phyloP scores from a whole-genome alignment of 2,113 vertebrate species.

The Antechinus flavipes region DNA sequence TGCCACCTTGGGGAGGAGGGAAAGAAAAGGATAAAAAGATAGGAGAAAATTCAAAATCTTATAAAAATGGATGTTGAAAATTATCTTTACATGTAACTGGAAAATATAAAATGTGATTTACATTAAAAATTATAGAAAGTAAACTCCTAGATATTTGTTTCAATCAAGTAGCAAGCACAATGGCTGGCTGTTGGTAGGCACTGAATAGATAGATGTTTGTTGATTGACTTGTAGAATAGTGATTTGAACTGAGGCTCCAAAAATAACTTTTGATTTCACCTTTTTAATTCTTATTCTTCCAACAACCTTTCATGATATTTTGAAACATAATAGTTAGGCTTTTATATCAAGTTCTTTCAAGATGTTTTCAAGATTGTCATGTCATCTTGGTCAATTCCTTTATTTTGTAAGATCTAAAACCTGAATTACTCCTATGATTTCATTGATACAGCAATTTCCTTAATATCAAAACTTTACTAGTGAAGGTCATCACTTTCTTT shows the following conservation, averaged over 20 bases:
- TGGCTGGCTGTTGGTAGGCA: background rate
- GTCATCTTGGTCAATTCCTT: background rate
- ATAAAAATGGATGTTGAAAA: too few relatives aligned
- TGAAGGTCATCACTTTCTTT: background rate
- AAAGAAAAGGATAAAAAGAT: too few relatives aligned
- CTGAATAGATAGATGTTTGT: background rate
- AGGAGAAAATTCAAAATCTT: too few relatives aligned
- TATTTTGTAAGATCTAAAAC: background rate
- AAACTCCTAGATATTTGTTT: background rate
- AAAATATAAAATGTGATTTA: too few relatives aligned
- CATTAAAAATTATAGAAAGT: background rate
- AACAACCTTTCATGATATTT: background rate
- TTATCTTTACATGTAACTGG: too few relatives aligned
- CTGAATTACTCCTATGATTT: background rate
- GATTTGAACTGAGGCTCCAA: background rate
- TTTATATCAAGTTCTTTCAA: background rate
- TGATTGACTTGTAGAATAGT: background rate
- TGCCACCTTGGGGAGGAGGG: too few relatives aligned
- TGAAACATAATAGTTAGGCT: background rate
- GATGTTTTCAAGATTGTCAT: background rate
- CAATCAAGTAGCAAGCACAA: background rate
- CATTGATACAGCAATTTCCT: background rate
- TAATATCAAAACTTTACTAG: background rate
- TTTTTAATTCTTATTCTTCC: background rate
- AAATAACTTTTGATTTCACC: background rate